Percentiles rank a stretch among this genome's conserved stretches.
Conservation (phyloP, 2,888 invertebrate genomes). For the Pachydiplax longipennis region DNA sequence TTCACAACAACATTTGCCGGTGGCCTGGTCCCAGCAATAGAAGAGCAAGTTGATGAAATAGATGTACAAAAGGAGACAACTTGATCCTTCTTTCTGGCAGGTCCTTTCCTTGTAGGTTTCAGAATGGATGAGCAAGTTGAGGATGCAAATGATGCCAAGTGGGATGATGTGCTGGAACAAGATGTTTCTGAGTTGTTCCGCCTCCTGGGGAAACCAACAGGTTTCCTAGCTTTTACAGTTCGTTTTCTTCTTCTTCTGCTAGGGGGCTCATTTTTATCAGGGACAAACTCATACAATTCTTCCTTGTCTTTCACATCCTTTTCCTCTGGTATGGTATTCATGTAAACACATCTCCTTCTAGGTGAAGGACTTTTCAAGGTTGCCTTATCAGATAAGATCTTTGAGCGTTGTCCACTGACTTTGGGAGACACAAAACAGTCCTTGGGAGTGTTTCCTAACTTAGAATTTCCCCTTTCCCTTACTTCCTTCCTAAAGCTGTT, state of each 20-base stretch:
- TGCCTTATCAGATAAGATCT: background rate
- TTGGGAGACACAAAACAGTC: background rate
- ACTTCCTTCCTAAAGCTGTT: background rate
- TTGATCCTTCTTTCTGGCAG: too few relatives aligned
- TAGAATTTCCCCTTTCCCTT: background rate
- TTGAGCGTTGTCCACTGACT: background rate
- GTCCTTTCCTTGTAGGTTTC: too few relatives aligned
- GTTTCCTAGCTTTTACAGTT: background rate
- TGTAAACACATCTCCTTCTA: background rate
- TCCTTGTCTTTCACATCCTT: background rate
- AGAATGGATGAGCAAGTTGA: background rate
- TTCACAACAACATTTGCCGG: background rate
- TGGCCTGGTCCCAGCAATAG: background rate
- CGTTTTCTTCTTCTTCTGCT: background rate
- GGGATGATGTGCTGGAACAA: background rate
- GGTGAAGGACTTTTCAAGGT: background rate
- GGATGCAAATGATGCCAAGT: background rate
- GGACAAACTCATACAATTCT: background rate
- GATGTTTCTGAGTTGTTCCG: background rate
- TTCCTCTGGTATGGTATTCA: background rate
- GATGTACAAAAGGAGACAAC: background rate
- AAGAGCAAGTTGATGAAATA: background rate
- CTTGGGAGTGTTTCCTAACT: background rate
- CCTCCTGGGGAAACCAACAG: background rate
- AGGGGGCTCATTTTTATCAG: background rate